Percentiles rank a stretch among this genome's conserved stretches.
phyloP scores from a whole-genome alignment of 2,797 vertebrate species.

The Rhinogobio ventralis region DNA sequence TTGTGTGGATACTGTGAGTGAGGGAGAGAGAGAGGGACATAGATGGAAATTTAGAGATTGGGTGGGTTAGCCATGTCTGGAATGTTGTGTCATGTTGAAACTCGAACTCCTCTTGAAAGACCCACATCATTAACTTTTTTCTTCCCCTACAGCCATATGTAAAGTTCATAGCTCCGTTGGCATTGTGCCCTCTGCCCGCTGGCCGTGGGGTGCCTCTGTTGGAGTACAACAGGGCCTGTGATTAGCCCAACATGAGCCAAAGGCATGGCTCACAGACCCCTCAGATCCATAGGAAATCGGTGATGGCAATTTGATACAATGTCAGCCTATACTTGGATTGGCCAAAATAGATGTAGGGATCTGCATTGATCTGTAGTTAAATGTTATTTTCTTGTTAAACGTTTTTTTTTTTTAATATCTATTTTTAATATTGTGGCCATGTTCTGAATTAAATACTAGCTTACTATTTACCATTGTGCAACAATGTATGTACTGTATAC shows the following conservation, averaged over 20 bases:
- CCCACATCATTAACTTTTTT: conserved; percentile 59
- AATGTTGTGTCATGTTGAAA: conserved; percentile 80
- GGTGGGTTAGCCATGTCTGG: conserved; percentile 80
- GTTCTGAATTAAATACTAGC: not conserved
- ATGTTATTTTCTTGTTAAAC: not conserved
- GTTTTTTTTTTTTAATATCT: no score
- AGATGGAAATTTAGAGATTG: conserved; percentile 59
- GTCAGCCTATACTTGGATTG: not conserved
- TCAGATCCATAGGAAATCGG: conserved; percentile 3
- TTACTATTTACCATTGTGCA: not conserved
- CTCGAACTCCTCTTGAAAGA: conserved; percentile 75
- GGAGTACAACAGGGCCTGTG: conserved; percentile 41
- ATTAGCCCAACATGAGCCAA: conserved; percentile 20
- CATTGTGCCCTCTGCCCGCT: conserved; percentile 42
- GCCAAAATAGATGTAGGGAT: not conserved
- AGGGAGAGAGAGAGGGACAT: conserved; percentile 36
- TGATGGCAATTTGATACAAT: not conserved
- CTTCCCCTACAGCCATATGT: conserved; percentile 64
- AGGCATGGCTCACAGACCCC: not conserved
- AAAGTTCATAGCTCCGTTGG: conserved; percentile 69
- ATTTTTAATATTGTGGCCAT: not conserved
- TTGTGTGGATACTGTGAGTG: conserved; percentile 40
- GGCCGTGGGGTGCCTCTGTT: conserved; percentile 32
- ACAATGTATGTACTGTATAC: not conserved
- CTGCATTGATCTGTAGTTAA: not conserved